These are phyloP conservation scores for Drepana falcataria DNA, from an alignment of 2,888 invertebrate genomes.

Conservation along the genomic window DNA sequence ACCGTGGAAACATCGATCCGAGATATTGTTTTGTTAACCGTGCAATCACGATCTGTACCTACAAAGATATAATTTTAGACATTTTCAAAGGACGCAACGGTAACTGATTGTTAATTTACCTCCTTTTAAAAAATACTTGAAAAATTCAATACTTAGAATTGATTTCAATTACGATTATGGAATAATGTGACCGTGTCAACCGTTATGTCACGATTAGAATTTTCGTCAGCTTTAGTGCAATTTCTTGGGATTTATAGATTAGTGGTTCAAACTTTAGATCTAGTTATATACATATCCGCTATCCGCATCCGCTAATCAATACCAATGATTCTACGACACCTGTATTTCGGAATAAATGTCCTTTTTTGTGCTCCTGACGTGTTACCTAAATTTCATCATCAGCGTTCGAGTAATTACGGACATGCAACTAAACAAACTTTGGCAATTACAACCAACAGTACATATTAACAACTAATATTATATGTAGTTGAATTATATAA, in stretches of 20 bases:
- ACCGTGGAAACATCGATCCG: slow-evolving; percentile 25
- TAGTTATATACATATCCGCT: no score
- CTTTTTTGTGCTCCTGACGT: no score
- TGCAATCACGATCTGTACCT: slow-evolving; percentile 52
- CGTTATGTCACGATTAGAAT: neutral
- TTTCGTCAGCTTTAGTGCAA: neutral
- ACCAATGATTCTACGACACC: no score
- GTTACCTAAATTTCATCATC: no score
- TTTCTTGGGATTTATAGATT: neutral
- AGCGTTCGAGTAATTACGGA: no score
- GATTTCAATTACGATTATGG: neutral
- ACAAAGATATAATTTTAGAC: slow-evolving; percentile 11
- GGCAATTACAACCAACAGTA: no score
- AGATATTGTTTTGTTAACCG: slow-evolving; percentile 46
- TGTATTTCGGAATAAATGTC: no score
- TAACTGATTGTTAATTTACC: slow-evolving; percentile 12
- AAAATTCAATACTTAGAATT: neutral
- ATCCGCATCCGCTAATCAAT: no score
- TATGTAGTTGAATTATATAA: no score
- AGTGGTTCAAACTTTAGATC: neutral
- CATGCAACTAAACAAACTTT: no score
- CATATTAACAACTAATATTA: no score
- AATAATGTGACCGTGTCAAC: neutral
- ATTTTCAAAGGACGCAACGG: slow-evolving; percentile 8
- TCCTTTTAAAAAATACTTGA: neutral